Conservation (phyloP, 1,140 invertebrate genomes). For the Drosophila setifemur region DNA sequence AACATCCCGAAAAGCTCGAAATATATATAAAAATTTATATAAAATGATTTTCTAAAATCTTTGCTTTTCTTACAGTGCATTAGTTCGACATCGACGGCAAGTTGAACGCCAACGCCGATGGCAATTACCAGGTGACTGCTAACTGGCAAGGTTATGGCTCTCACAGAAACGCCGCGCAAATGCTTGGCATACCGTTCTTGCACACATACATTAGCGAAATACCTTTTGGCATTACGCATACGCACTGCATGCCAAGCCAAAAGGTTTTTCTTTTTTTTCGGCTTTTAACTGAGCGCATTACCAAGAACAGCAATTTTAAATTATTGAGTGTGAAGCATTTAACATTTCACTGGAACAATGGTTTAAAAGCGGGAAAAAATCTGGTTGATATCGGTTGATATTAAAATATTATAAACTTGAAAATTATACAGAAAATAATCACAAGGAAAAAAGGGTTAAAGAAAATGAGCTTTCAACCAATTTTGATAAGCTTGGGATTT, state of each 20-base stretch:
- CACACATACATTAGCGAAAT: slow-evolving; percentile 27
- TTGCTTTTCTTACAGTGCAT: not conserved
- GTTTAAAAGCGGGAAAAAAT: not conserved
- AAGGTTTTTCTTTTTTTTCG: slow-evolving; percentile 13
- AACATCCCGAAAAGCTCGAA: no score
- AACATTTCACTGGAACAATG: slow-evolving; percentile 43
- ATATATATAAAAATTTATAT: not conserved
- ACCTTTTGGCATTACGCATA: slow-evolving; percentile 64
- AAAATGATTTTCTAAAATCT: not conserved
- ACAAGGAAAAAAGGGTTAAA: no score
- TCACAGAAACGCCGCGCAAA: slow-evolving; percentile 52
- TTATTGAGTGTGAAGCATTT: slow-evolving; percentile 74
- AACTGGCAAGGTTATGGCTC: slow-evolving; percentile 71
- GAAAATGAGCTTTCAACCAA: no score
- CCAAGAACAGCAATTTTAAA: slow-evolving; percentile 50
- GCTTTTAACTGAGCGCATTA: slow-evolving; percentile 13
- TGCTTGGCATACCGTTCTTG: slow-evolving; percentile 60
- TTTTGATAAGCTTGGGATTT: no score
- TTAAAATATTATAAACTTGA: no score
- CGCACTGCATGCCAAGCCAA: slow-evolving; percentile 52
- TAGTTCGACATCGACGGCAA: slow-evolving; percentile 20
- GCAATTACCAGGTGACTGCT: slow-evolving; percentile 71
- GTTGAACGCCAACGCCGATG: slow-evolving; percentile 53
- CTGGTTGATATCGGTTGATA: no score
- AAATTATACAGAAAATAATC: no score